phyloP scores from a whole-genome alignment of 2,888 invertebrate species.

The Fabriciana adippe region DNA sequence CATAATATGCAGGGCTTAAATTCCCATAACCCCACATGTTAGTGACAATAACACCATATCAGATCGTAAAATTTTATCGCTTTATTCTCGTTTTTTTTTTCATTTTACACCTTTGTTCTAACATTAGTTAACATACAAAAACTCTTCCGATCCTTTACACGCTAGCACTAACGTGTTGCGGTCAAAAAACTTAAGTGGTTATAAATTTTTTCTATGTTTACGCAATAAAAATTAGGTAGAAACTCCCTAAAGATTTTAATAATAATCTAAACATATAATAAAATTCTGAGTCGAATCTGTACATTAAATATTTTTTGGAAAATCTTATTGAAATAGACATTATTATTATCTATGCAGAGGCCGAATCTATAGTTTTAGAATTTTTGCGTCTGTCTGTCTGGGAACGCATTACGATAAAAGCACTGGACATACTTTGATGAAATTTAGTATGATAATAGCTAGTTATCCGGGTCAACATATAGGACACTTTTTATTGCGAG shows the following conservation, averaged over 20 bases:
- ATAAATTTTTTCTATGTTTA: slow-evolving; percentile 42
- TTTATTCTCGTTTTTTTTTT: slow-evolving; percentile 61
- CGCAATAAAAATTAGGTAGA: slow-evolving; percentile 25
- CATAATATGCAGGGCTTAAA: slow-evolving; percentile 63
- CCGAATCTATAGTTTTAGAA: too few relatives aligned
- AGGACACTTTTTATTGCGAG: too few relatives aligned
- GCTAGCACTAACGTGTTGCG: slow-evolving; percentile 30
- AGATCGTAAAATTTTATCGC: slow-evolving; percentile 78
- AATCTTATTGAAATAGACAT: too few relatives aligned
- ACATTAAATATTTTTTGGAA: too few relatives aligned
- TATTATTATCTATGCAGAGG: too few relatives aligned
- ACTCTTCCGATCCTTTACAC: slow-evolving; percentile 30
- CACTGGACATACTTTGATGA: too few relatives aligned
- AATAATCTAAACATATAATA: neutral
- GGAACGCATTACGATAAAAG: too few relatives aligned
- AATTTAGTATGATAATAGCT: too few relatives aligned
- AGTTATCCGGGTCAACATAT: too few relatives aligned
- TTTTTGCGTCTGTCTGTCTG: too few relatives aligned
- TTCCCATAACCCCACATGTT: slow-evolving; percentile 63
- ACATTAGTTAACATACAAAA: slow-evolving; percentile 33
- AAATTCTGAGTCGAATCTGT: too few relatives aligned
- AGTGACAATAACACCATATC: slow-evolving; percentile 63
- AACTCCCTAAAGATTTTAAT: neutral
- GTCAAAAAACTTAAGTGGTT: slow-evolving; percentile 43
- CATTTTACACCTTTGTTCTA: slow-evolving; percentile 53